Base-by-base conservation (phyloP, 2,797 vertebrate species). In the Aplochiton taeniatus region DNA sequence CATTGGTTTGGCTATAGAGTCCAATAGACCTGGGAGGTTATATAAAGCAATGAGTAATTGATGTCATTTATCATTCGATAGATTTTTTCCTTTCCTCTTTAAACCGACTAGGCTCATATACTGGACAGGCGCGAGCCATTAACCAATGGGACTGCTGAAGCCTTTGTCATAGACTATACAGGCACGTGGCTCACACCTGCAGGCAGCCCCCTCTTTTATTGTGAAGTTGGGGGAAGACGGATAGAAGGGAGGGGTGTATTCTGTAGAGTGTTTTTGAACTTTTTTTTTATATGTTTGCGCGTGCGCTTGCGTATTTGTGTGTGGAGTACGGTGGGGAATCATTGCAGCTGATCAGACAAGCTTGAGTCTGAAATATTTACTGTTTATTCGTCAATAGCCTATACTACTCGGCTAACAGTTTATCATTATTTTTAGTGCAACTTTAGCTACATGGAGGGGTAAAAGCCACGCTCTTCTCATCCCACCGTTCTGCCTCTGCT, bases 131-230 rank as follows among this genome's bases (percentile, higher is more conserved):
- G 80, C 87, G 80, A 87, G 85, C 84, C 86, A 42, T 70, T 51
- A 74, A 65, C 89, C 90, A 87, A 89, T 88, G 67, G 73, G 81
- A 87, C 19, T 41, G 66, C 57, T 13, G 11, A 78, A 71, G 75
- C 79, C 68, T 78, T 83, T 88, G 88, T 83, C 77, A 73, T 81
- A 43, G 72, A 86, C 31, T 31, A 77, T 81, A 49, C 76, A 88
- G 89, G 85, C 92, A 89, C 87, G 90, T 92, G 90, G 87, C 89
- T 87, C 57, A 85, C 91, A 92, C 90, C 92, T 93, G 91, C 91
- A 81, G 67, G 68, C 71, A 72, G 69, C 70, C 49, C 60, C 31
- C 48, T 51, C 55, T 43, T 58, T 66, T 58, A 47, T 61, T 50
- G 9, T 56, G 51, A 17, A 50, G 19, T 10, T 48, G 45, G 59